Evolutionary conservation across 1,140 invertebrate genomes (phyloP).

Genomic region (Brachionus plicatilis): DNA sequence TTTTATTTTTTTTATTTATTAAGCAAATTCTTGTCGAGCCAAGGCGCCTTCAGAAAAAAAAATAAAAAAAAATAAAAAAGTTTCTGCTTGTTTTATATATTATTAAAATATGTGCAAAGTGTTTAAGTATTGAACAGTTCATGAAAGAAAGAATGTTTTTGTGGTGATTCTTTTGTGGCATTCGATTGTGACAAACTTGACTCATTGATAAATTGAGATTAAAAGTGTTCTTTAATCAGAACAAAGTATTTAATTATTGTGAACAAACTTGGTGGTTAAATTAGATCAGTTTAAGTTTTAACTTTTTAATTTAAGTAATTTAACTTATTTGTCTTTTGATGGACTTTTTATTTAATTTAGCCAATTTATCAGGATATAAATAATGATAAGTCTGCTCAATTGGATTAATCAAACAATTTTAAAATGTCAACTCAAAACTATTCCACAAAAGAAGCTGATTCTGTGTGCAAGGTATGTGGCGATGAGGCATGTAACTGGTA

Average conservation of each 20-base stretch:
- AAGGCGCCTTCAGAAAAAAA: no score
- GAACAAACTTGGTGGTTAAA: not conserved
- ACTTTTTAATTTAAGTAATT: conserved; percentile 25
- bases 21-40: no score
- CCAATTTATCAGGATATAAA: not conserved
- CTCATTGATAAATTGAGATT: not conserved
- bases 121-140: no score
- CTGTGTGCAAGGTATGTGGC: conserved; percentile 12
- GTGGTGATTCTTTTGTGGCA: not conserved
- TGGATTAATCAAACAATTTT: not conserved
- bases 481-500: not conserved
- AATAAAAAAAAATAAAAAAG: no score
- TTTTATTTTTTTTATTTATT: no score
- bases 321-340: not conserved
- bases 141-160: no score
- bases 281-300: not conserved
- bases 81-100: no score
- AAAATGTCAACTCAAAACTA: not conserved
- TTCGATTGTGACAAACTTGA: not conserved
- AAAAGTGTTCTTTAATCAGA: not conserved
- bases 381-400: not conserved
- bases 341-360: not conserved
- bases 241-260: not conserved
- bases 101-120: no score
- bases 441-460: not conserved